These are phyloP conservation scores for Columba janthina DNA, from an alignment of 2,113 vertebrate genomes.

Conservation along the genomic window DNA sequence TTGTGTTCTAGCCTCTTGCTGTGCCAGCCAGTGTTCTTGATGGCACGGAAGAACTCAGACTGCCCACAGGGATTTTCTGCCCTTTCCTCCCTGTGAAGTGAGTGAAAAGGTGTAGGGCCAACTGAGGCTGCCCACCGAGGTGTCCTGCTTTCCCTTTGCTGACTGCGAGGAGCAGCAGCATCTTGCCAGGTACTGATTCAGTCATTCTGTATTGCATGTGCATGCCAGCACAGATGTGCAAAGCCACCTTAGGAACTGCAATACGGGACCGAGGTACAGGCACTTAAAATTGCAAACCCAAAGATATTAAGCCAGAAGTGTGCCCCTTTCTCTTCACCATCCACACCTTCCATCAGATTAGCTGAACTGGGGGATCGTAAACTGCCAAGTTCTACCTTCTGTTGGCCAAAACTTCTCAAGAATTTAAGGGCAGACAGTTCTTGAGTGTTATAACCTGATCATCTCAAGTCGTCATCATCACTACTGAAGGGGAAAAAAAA, in stretches of 20 bases:
- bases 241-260: background rate
- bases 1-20: background rate
- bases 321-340: background rate
- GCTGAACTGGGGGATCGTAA: background rate
- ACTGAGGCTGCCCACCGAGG: background rate
- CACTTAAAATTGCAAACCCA: background rate
- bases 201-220: background rate
- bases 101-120: background rate
- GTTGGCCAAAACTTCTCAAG: background rate
- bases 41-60: background rate
- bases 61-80: background rate
- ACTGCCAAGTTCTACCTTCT: background rate
- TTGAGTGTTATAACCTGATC: background rate
- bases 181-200: background rate
- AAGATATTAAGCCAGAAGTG: background rate
- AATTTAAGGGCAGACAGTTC: background rate
- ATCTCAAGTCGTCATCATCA: background rate
- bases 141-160: background rate
- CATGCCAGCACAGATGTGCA: rapidly evolving
- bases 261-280: background rate
- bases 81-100: background rate
- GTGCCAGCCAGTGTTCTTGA: background rate
- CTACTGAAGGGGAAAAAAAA: background rate
- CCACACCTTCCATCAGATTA: background rate
- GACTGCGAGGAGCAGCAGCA: background rate